These are phyloP conservation scores for Trichonephila inaurata DNA, from an alignment of 1,140 invertebrate genomes.

Conservation along the genomic window DNA sequence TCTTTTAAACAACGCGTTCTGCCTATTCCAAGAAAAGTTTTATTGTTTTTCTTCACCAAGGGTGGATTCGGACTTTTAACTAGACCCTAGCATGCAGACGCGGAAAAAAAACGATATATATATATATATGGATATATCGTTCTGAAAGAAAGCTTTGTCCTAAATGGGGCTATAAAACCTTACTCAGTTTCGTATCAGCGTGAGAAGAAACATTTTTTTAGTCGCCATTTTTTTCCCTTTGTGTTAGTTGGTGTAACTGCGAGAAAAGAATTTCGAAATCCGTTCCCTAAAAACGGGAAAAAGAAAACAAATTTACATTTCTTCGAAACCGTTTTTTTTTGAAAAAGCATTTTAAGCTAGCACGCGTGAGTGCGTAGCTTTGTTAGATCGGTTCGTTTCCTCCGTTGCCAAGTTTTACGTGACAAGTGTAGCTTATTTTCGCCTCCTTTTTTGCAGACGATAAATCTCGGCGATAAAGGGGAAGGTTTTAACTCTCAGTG, in stretches of 20 bases:
- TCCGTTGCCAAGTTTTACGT: slow-evolving; percentile 30
- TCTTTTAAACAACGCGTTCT: not conserved
- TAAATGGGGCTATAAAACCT: slow-evolving; percentile 68
- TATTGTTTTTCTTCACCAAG: slow-evolving; percentile 47
- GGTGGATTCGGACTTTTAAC: slow-evolving; percentile 34
- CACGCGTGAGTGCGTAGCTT: not conserved
- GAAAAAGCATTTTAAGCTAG: not conserved
- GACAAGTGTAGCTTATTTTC: slow-evolving; percentile 38
- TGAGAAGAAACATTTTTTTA: not conserved
- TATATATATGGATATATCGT: slow-evolving; percentile 12
- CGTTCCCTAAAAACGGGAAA: not conserved
- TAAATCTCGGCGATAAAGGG: slow-evolving; percentile 42
- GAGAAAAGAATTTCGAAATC: slow-evolving; percentile 3
- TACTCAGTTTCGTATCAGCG: slow-evolving; percentile 44
- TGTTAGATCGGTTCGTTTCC: slow-evolving; percentile 36
- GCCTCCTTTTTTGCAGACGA: slow-evolving; percentile 31
- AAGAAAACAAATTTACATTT: not conserved
- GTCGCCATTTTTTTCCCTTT: not conserved
- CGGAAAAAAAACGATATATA: not conserved
- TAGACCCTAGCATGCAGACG: not conserved
- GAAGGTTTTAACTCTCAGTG: not conserved
- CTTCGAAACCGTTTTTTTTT: not conserved
- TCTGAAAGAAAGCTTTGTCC: slow-evolving; percentile 33
- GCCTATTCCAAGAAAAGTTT: not conserved
- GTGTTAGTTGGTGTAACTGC: not conserved